Evolutionary conservation across 1,140 invertebrate species (phyloP), one percentile per base, ranked within the genome.

Genomic region (Rhagoletis pomonella): DNA sequence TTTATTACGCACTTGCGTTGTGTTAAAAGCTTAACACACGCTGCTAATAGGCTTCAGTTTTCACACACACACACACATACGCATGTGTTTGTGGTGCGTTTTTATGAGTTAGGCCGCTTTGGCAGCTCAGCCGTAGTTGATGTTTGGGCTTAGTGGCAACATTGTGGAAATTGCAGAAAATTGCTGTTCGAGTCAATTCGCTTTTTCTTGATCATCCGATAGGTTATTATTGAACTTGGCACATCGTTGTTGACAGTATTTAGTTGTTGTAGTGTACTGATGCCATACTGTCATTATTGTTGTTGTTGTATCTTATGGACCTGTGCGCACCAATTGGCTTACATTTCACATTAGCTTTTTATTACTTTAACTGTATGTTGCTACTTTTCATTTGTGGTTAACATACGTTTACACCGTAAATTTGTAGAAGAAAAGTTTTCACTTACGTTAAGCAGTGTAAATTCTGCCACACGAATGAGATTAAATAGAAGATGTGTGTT

Each of bases 151-250:
- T 62, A 65, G 62, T 7, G 50, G 62, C 85, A 86, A 67, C 19
- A 86, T 59, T 85, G 58, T 42, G 55, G 60, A 62, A 86, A 64
- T 81, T 81, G 47, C 19, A 47, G 73, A 44, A 86, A 67, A 86
- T 50, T 69, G 86, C 42, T 14, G 55, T 19, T 14, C 9, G 4
- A 14, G 9, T 62, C 1, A 39, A 17, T 39, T 67, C n/a, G 4
- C 29, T 67, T 67, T 67, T 67, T 67, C 73, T 73, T 87, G 65
- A 87, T 85, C 81, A 58, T 47, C 67, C 81, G 85, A 87, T 85
- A 65, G 65, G 81, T 86, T 86, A 88, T 88, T 88, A 88, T 88
- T 88, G 87, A 88, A 88, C 87, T 88, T 88, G 87, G 87, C 87
- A 86, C 69, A 77, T 85, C 55, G 81, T 87, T 29, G 64, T 50